Base-by-base conservation (phyloP, 2,797 vertebrate genomes). In the Macroramphosus scolopax region DNA sequence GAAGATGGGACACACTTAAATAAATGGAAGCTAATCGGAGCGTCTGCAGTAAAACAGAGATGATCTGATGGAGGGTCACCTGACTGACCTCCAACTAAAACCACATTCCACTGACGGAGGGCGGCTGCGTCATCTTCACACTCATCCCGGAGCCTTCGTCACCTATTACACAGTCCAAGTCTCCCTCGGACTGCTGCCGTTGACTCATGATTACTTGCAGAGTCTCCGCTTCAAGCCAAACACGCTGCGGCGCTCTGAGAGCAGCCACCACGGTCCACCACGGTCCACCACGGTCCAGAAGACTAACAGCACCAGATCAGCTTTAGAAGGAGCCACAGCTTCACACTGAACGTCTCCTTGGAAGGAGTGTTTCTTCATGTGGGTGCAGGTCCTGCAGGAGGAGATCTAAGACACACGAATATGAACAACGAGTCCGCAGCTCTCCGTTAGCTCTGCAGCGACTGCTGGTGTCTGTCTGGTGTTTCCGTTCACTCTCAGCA, bases 181-280 rank as follows among this genome's bases (percentile, higher is more conserved):
- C 66, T 63, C 48, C 33, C n/a, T 12, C 13, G 52, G 47, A 14
- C 28, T 8, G 40, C 30, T 39, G 35, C 1, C n/a, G 51, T 49
- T 63, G 54, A 69, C 63, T 81, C 68, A 60, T 50, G 47, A 72
- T 58, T 61, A 41, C 52, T 74, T 51, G 37, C 59, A 66, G 72
- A 64, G 54, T 36, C 26, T 17, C n/a, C 44, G 59, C 80, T 57
- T 16, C 26, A 4, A 55, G 63, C 66, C 48, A 64, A 56, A 60
- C 58, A n/a, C n/a, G n/a, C n/a, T n/a, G 52, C 8, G 40, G 55
- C 45, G 53, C 44, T 61, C 34, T 8, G 39, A 58, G 50, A 58
- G 13, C 13, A 43, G 37, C 31, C 45, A 53, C 41, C n/a, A n/a
- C n/a, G n/a, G n/a, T n/a, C n/a, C n/a, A n/a, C n/a, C n/a, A n/a